Conservation (phyloP, 92 coral and sea anemone genomes). For the Montipora capitata region DNA sequence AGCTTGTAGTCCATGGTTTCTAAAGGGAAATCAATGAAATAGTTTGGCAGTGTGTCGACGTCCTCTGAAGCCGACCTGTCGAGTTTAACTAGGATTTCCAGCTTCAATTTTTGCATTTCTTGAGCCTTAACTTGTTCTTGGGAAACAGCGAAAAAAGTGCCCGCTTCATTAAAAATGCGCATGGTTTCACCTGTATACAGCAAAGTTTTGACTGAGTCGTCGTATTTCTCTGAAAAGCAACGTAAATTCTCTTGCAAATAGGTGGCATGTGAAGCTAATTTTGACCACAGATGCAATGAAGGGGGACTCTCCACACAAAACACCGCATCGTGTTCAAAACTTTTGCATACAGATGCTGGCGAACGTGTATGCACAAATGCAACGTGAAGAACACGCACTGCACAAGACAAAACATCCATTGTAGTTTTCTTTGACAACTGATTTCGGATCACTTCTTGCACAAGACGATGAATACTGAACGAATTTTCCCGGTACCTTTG, state of each 20-base stretch:
- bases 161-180: conserved; percentile 76
- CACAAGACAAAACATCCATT: conserved; percentile 64
- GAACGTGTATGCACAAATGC: conserved; percentile 78
- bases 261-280: conserved; percentile 75
- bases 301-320: conserved; percentile 74
- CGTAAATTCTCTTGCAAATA: conserved; percentile 71
- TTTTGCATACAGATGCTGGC: conserved; percentile 71
- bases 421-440: conserved; percentile 37
- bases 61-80: conserved; percentile 19
- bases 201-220: background rate
- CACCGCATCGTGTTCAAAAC: conserved; percentile 74
- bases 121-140: conserved; percentile 77
- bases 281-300: conserved; percentile 82
- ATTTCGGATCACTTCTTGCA: conserved; percentile 90
- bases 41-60: conserved; percentile 22
- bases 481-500: conserved; percentile 71
- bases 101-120: conserved; percentile 68
- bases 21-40: conserved; percentile 75
- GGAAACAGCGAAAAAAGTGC: conserved; percentile 75
- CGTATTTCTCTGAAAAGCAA: conserved; percentile 13
- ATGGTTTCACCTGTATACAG: conserved; percentile 72
- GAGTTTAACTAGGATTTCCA: conserved; percentile 56
- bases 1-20: conserved; percentile 62
- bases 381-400: conserved; percentile 66
- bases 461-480: conserved; percentile 89